Conservation (phyloP, 2,113 vertebrate genomes). For the Brachyhypopomus gauderio region DNA sequence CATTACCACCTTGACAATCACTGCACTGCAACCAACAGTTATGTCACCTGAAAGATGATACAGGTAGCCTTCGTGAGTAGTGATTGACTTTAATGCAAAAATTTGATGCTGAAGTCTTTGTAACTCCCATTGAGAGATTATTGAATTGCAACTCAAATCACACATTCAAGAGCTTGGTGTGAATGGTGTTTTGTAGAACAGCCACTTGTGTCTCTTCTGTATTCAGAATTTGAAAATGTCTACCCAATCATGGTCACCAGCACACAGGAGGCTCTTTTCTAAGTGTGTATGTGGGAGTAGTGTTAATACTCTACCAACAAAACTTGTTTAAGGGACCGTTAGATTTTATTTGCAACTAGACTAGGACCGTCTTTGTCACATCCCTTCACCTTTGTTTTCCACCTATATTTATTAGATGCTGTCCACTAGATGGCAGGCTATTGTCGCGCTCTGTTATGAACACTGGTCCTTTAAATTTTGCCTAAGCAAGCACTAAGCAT, state of each 20-base stretch:
- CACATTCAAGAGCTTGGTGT: neutral
- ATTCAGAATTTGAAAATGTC: neutral
- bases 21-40: neutral
- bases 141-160: neutral
- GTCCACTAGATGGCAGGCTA: slow-evolving; percentile 71
- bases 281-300: too few relatives aligned
- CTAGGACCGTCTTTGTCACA: neutral
- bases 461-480: neutral
- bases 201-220: slow-evolving; percentile 1
- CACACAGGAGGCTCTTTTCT: neutral
- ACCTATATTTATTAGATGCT: neutral
- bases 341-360: neutral
- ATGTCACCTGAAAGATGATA: neutral
- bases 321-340: neutral
- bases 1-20: neutral
- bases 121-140: neutral
- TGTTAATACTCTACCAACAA: neutral
- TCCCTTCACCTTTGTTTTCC: neutral
- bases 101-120: neutral
- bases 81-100: too few relatives aligned
- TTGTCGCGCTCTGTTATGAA: neutral
- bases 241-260: too few relatives aligned
- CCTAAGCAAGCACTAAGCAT: neutral
- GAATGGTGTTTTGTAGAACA: neutral
- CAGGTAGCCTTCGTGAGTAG: too few relatives aligned